Conservation (phyloP, 2,888 invertebrate species). For the Volucella bombylans region DNA sequence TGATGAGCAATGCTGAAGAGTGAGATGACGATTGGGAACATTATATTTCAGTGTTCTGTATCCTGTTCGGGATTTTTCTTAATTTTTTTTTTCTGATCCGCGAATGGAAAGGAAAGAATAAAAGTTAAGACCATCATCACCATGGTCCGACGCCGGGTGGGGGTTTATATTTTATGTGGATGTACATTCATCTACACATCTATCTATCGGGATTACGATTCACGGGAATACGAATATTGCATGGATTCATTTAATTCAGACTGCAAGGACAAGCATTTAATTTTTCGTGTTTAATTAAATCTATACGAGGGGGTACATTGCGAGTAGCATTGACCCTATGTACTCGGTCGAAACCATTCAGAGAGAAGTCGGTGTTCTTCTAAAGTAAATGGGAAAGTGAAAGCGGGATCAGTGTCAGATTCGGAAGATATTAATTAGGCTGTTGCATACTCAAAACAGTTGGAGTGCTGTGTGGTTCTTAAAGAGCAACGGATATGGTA, state of each 20-base stretch:
- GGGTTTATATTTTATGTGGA: constrained; percentile 41
- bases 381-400: constrained; percentile 4
- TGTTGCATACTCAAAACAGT: constrained; percentile 13
- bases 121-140: constrained; percentile 54
- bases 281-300: constrained; percentile 69
- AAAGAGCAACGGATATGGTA: not conserved
- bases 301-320: constrained; percentile 22
- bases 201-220: constrained; percentile 62
- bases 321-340: constrained; percentile 28
- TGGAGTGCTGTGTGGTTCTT: not conserved
- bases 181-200: constrained; percentile 35
- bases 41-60: constrained; percentile 53
- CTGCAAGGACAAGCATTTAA: constrained; percentile 46
- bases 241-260: constrained; percentile 60
- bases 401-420: not conserved
- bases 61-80: constrained; percentile 4
- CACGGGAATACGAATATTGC: constrained; percentile 55
- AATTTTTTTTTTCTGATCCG: not conserved
- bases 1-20: constrained; percentile 48
- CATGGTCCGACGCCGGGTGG: constrained; percentile 3
- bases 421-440: constrained; percentile 24
- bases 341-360: not conserved
- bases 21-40: constrained; percentile 65
- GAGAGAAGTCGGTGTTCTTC: not conserved
- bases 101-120: constrained; percentile 51